Base-by-base conservation (phyloP, 2,113 vertebrate genomes). In the Lipotes vexillifer region DNA sequence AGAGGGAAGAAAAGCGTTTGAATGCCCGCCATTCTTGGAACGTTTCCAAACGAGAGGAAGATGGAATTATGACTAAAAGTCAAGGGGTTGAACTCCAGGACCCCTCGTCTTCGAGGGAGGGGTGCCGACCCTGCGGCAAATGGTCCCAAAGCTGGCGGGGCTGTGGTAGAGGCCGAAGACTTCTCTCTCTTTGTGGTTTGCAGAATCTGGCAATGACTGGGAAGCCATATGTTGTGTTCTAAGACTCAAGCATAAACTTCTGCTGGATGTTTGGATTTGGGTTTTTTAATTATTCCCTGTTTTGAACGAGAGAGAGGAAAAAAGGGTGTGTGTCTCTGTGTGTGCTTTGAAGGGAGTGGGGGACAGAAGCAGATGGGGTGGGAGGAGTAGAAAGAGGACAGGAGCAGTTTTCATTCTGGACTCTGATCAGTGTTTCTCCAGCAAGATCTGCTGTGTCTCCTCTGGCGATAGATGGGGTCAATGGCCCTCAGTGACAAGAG, bases 201-300 rank as follows among this genome's bases (percentile, higher is more conserved):
- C 33, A 72, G 86, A 87, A 55, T 12, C 90, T 95, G 75, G 88
- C 94, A 95, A n/a, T 14, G 59, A 59, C 89, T 65, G 20, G 66
- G 36, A 84, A 80, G 82, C 82, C 92, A 88, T 91, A 75, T 85
- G 92, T 84, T 93, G 85, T 95, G 44, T 88, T 90, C 88, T 94
- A 82, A 95, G 72, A 83, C 20, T 63, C 59, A 55, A 84, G 66
- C 49, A 71, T 95, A 93, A 97, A 95, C 77, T 91, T 94, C 92
- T 94, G 94, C 69, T 97, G 94, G 88, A 89, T 97, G 92, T 96
- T 94, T 97, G 88, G 93, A 97, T 90, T 96, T 94, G 12, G 59
- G 71, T 90, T 96, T 92, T 94, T 88, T 87, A 97, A 92, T 90
- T 78, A 97, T 77, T 88, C 85, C 87, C 87, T 71, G 46, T 80